These are phyloP conservation scores for Callipepla californica DNA, from an alignment of 2,113 vertebrate genomes.

Conservation along the genomic window DNA sequence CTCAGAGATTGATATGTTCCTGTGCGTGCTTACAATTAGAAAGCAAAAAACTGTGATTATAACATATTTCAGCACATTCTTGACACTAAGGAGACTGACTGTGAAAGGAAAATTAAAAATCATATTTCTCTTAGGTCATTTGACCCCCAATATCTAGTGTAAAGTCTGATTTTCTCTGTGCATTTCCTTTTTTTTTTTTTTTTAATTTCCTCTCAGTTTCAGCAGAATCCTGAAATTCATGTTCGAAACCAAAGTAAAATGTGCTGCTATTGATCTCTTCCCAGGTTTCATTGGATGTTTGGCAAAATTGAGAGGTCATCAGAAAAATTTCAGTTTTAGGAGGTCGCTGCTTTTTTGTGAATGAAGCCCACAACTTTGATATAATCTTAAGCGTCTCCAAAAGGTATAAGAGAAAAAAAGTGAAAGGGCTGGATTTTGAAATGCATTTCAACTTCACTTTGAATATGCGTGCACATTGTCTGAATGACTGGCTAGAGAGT, in stretches of 20 bases:
- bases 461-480: not conserved
- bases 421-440: not conserved
- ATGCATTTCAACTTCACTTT: not conserved
- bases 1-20: not conserved
- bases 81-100: not conserved
- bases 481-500: not conserved
- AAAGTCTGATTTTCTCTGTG: not conserved
- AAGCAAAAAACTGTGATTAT: not conserved
- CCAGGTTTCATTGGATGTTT: not conserved
- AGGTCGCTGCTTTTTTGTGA: not conserved
- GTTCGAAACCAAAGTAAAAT: not conserved
- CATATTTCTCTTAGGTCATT: not conserved
- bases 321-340: not conserved
- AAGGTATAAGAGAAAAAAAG: not conserved
- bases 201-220: not conserved
- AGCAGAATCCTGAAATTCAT: not conserved
- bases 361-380: not conserved
- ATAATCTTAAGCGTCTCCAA: not conserved
- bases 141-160: not conserved
- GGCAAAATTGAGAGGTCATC: not conserved
- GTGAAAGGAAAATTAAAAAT: not conserved
- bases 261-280: not conserved
- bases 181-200: not conserved
- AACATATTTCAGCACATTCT: not conserved
- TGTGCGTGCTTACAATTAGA: not conserved